Base-by-base conservation (phyloP, 2,797 vertebrate genomes). In the Aphelocoma californica region DNA sequence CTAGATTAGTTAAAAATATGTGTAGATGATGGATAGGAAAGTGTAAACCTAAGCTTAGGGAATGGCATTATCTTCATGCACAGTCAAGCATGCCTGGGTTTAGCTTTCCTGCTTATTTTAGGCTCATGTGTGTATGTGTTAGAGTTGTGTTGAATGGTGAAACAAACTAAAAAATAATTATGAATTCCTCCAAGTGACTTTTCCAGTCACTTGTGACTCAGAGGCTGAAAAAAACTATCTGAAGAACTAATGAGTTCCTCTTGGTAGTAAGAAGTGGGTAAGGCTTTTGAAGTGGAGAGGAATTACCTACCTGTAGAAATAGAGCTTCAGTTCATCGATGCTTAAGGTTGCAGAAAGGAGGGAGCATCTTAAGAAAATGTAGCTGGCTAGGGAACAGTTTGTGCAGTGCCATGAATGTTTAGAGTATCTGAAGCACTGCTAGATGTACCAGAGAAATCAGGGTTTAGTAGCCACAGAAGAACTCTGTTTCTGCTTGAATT, bases 161-260 rank as follows among this genome's bases (percentile, higher is more conserved):
- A 74, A 56, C 54, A 90, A 80, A 77, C 45, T 86, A 44, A 85
- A 61, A 92, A 82, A 61, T 83, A 92, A 34, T 67, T 85, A 38
- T 6, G 6, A 61, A 87, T 86, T 83, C 66, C 44, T 53, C 53
- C 31, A 86, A 25, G 87, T 74, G 78, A 71, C 80, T 81, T 92
- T 86, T 87, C 42, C 58, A 73, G 67, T 94, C 61, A 56, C 21
- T 91, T 80, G 69, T 95, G 70, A 87, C 75, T 97, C 88, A 87
- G 73, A 88, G 77, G 42, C 69, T 94, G 65, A 44, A 80, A 75
- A 81, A 88, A 66, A 65, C 70, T 81, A 58, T 82, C 87, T 96
- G 53, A 94, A 88, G 80, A 77, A 26, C 56, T 86, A 69, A 56
- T 51, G 73, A 90, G 62, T 61, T 67, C 8, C 57, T 87, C 51